A percentile compares a stretch with the other conserved stretches of the same genome.
These are phyloP conservation scores for Callyntrura sp. DNA, from an alignment of 2,888 invertebrate species.

Conservation along the genomic window DNA sequence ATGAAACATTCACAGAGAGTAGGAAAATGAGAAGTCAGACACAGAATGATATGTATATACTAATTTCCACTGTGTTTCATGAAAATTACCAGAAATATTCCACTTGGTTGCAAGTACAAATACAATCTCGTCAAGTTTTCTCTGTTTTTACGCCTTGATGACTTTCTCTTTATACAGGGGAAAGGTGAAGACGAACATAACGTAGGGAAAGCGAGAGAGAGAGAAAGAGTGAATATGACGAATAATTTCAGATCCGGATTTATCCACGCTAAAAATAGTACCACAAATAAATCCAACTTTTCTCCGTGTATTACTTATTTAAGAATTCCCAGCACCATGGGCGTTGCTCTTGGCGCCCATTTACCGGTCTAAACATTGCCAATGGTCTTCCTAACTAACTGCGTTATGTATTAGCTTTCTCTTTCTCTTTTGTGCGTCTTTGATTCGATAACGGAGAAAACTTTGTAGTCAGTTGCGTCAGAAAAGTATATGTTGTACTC, in stretches of 20 bases:
- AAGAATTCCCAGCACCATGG: conserved; percentile 5
- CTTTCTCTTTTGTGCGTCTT: neutral
- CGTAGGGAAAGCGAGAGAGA: neutral
- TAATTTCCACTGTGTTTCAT: neutral
- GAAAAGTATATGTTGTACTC: neutral
- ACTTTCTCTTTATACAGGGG: neutral
- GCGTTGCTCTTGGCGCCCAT: conserved; percentile 18
- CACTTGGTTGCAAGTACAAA: neutral
- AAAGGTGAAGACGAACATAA: neutral
- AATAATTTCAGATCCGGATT: neutral
- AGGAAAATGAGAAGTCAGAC: no score
- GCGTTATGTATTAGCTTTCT: neutral
- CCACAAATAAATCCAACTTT: neutral
- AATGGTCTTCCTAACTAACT: conserved; percentile 14
- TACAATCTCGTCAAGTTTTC: neutral
- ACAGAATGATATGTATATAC: neutral
- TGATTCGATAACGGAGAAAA: neutral
- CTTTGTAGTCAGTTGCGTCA: neutral
- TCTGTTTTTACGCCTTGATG: neutral
- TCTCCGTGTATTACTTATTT: neutral
- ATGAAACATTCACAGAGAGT: no score
- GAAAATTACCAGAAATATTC: conserved; percentile 20
- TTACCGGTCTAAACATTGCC: conserved; percentile 7
- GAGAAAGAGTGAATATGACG: neutral
- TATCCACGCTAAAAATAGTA: neutral